Conservation (phyloP, 1,140 invertebrate species). For the Cephus cinctus region DNA sequence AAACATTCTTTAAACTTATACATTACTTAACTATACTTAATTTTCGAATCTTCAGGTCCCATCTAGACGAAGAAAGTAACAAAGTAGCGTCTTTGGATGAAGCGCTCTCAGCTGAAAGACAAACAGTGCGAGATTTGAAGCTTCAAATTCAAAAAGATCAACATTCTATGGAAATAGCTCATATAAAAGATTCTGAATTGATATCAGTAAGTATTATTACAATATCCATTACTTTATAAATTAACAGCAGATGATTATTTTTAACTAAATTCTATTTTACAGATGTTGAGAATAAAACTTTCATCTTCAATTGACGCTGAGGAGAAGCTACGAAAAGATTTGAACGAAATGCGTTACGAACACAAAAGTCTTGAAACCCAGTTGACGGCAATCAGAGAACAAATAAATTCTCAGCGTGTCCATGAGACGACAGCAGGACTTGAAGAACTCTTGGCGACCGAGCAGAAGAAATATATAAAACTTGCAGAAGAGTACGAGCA, state of each 20-base stretch:
- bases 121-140: slow-evolving; percentile 32
- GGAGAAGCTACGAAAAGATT: slow-evolving; percentile 32
- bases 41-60: slow-evolving; percentile 22
- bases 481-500: slow-evolving; percentile 51
- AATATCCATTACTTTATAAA: slow-evolving; percentile 9
- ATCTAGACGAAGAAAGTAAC: slow-evolving; percentile 38
- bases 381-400: slow-evolving; percentile 26
- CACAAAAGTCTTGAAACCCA: slow-evolving; percentile 36
- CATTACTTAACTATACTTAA: slow-evolving; percentile 3
- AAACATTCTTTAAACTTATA: slow-evolving; percentile 5
- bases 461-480: slow-evolving; percentile 32
- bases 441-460: slow-evolving; percentile 20
- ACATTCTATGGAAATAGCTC: slow-evolving; percentile 26
- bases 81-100: slow-evolving; percentile 35
- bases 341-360: slow-evolving; percentile 29
- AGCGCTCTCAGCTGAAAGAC: slow-evolving; percentile 40
- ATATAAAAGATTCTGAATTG: slow-evolving; percentile 43
- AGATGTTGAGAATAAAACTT: slow-evolving; percentile 34
- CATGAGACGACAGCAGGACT: slow-evolving; percentile 7
- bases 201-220: slow-evolving; percentile 32
- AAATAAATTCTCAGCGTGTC: slow-evolving; percentile 26
- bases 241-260: background rate
- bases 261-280: slow-evolving; percentile 15
- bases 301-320: slow-evolving; percentile 33
- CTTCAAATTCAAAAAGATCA: slow-evolving; percentile 38